These are phyloP conservation scores for Atrichornis clamosus DNA, from an alignment of 2,113 vertebrate species.

Conservation along the genomic window DNA sequence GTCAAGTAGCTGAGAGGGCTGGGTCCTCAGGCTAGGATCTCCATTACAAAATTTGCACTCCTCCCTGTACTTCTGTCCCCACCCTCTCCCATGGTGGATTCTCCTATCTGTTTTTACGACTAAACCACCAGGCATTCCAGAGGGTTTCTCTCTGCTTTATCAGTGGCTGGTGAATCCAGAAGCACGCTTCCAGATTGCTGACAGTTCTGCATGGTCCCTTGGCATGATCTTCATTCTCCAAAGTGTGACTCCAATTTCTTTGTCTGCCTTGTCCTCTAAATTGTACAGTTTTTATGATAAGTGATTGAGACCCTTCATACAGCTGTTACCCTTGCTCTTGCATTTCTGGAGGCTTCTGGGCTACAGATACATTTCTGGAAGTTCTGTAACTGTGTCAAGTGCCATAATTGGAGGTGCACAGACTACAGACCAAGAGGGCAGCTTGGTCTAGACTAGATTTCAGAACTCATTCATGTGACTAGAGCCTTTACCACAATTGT, in stretches of 20 bases:
- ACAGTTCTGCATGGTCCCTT: neutral
- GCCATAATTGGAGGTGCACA: neutral
- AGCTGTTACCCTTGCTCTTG: neutral
- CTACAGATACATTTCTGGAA: neutral
- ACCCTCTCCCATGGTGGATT: accelerated
- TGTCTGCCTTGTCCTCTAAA: neutral
- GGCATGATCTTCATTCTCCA: neutral
- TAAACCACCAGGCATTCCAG: neutral
- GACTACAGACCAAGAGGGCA: neutral
- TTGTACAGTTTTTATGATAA: neutral
- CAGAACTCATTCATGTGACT: neutral
- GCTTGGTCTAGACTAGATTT: neutral
- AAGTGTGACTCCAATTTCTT: neutral
- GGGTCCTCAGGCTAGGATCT: neutral
- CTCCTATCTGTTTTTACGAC: neutral
- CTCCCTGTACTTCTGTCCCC: neutral
- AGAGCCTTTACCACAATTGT: neutral
- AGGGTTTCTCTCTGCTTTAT: neutral
- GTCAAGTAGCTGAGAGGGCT: neutral
- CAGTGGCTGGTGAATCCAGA: neutral
- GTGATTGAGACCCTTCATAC: neutral
- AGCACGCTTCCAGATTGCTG: neutral
- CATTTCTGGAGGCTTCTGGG: neutral
- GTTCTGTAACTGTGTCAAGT: neutral
- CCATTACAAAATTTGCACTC: neutral